Conservation (phyloP, 2,797 vertebrate species). For the Ibycter americanus region DNA sequence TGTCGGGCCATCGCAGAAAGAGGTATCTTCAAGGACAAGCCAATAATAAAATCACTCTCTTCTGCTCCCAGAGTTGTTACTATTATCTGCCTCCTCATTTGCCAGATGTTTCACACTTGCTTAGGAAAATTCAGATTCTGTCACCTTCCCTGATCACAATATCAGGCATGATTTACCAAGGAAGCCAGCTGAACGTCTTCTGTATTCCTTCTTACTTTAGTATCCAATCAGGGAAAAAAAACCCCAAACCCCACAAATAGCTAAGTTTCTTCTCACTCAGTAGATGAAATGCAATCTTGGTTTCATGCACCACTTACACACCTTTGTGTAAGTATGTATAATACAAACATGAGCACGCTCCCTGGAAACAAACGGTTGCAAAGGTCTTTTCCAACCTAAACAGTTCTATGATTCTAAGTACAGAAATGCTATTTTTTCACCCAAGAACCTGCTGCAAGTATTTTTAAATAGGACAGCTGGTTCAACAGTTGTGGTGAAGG, state of each 20-base stretch:
- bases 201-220: not conserved
- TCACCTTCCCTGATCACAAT: not conserved
- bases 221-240: not conserved
- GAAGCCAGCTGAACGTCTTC: not conserved
- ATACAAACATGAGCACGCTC: not conserved
- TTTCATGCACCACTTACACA: not conserved
- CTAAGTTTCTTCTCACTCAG: not conserved
- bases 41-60: not conserved
- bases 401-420: no score
- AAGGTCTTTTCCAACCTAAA: no score
- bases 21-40: not conserved
- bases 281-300: not conserved
- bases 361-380: not conserved
- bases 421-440: not conserved
- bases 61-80: not conserved
- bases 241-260: not conserved
- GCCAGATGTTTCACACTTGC: not conserved
- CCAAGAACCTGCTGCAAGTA: not conserved
- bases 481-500: not conserved
- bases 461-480: not conserved
- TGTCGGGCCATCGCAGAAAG: not conserved
- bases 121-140: not conserved
- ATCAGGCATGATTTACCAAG: not conserved
- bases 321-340: not conserved
- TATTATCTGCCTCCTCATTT: not conserved